These are phyloP conservation scores for Corythornis cristatus DNA, from an alignment of 2,113 vertebrate species.

Conservation along the genomic window DNA sequence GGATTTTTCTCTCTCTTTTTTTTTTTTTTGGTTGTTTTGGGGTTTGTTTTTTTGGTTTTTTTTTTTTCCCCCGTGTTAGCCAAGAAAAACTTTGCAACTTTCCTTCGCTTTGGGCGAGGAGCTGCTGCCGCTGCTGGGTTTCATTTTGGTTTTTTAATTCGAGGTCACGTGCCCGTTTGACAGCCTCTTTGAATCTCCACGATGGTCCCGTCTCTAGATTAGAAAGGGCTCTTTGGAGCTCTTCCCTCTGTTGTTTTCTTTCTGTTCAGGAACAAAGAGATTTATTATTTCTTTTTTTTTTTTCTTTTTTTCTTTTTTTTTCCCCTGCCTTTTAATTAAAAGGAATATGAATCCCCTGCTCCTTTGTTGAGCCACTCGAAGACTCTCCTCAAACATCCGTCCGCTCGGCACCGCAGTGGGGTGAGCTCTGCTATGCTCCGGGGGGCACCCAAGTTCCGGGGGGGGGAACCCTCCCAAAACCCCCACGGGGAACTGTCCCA, in stretches of 20 bases:
- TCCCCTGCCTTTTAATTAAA: constrained; percentile 53
- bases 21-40: neutral
- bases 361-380: constrained; percentile 4
- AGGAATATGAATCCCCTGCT: constrained; percentile 41
- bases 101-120: constrained; percentile 10
- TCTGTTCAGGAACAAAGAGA: constrained; percentile 63
- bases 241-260: constrained; percentile 60
- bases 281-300: neutral
- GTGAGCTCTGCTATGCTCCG: neutral
- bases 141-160: constrained; percentile 52
- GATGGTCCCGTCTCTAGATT: constrained; percentile 30
- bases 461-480: neutral
- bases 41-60: no score
- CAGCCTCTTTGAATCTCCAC: constrained; percentile 40
- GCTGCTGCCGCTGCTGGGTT: constrained; percentile 20
- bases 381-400: neutral
- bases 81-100: constrained; percentile 65
- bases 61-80: neutral
- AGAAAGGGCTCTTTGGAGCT: constrained; percentile 47
- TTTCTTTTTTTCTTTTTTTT: no score
- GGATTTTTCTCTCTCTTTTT: no score
- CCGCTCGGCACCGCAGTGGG: neutral
- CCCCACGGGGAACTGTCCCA: neutral
- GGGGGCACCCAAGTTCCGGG: neutral
- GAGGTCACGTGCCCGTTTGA: constrained; percentile 56